Percentiles rank a stretch among this genome's conserved stretches.
phyloP scores from a whole-genome alignment of 2,888 invertebrate species.

The Calephelis perditalis region DNA sequence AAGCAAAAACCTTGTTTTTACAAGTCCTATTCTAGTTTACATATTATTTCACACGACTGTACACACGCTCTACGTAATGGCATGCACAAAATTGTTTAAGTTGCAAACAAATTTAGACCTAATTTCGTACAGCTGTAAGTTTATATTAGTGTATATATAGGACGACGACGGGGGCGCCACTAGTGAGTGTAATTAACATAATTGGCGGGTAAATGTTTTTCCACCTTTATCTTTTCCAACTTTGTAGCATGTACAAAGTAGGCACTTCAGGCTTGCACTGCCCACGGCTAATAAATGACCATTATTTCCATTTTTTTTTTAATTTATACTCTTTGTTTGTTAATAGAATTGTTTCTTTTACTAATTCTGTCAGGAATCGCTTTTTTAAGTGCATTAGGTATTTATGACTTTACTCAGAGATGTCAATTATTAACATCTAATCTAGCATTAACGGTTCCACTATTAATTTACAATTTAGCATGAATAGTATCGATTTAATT shows the following conservation, averaged over 20 bases:
- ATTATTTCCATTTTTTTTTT: conserved; percentile 28
- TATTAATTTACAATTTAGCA: too few species aligned
- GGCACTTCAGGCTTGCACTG: conserved; percentile 27
- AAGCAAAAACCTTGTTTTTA: too few species aligned
- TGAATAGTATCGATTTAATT: too few species aligned
- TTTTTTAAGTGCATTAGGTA: too few species aligned
- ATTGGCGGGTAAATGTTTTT: conserved; percentile 50
- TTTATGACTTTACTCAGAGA: too few species aligned
- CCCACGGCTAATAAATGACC: conserved; percentile 33
- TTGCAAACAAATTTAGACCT: conserved; percentile 22
- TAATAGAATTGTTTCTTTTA: neutral
- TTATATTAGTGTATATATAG: conserved; percentile 27
- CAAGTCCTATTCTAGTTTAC: neutral
- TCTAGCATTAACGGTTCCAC: too few species aligned
- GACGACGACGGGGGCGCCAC: conserved; percentile 26
- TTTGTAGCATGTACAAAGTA: conserved; percentile 42
- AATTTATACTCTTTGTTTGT: neutral
- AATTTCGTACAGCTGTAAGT: conserved; percentile 24
- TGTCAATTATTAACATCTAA: too few species aligned
- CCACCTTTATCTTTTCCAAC: conserved; percentile 44
- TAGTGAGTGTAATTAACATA: conserved; percentile 48
- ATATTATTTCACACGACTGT: conserved; percentile 9
- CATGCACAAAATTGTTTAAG: conserved; percentile 7
- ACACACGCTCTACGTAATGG: neutral
- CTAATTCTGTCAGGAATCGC: too few species aligned